Evolutionary conservation across 1,140 invertebrate genomes (phyloP), one percentile per base, ranked within the genome.

Genomic region (Trichoplusia ni): DNA sequence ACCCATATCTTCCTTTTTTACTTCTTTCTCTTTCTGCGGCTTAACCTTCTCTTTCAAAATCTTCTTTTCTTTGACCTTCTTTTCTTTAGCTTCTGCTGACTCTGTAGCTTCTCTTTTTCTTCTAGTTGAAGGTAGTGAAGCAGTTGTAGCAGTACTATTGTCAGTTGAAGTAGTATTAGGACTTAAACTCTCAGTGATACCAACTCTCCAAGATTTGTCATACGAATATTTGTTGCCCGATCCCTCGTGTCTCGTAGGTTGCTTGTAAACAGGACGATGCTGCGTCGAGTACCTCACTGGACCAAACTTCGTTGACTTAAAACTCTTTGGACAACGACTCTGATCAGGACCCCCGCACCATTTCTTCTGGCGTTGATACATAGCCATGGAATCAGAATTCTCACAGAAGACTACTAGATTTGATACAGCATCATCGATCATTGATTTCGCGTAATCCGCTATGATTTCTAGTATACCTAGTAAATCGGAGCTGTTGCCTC

Each of bases 331-430:
- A 49, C 77, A 83, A 5, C 70, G 60, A 13, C 56, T 9, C 7
- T 21, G 13, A 0, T 44, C 18, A 4, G 54, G 38, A 31, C 23
- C 13, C 1, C 19, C 70, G 2, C 42, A 9, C n/a, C 70, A 77
- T 19, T 59, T 44, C 1, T 51, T 37, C n/a, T 69, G 44, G 33
- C 19, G 14, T 25, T 76, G 67, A 18, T 81, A 85, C 2, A 21
- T 4, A 6, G 79, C 76, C 0, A 87, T 29, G 0, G 60, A 31
- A n/a, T 75, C 49, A 0, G 67, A 66, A 1, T 47, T 35, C 5
- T 67, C 38, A 25, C 84, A 89, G 46, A 87, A 84, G 0, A 31
- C 35, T 5, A 77, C 82, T 11, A 79, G 14, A 67, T 86, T 85
- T 0, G 31, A 5, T 1, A 69, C 13, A 0, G 79, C 79, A 6